Conservation (phyloP, 2,888 invertebrate genomes). For the Oscheius sp. region DNA sequence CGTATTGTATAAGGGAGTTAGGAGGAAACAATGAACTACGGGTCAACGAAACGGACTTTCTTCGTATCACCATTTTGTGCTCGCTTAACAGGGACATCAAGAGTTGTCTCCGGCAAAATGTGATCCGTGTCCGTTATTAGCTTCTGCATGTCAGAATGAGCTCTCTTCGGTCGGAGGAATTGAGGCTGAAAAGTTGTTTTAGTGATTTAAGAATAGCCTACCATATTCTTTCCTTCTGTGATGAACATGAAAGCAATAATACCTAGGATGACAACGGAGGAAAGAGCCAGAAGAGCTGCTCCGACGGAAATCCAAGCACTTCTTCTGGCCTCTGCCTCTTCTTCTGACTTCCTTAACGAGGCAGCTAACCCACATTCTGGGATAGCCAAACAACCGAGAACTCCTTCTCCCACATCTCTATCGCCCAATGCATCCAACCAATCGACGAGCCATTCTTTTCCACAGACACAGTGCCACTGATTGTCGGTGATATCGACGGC, state of each 20-base stretch:
- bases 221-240: constrained; percentile 48
- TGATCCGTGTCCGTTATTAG: constrained; percentile 40
- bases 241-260: constrained; percentile 64
- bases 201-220: background rate
- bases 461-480: constrained; percentile 65
- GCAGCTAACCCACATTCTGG: constrained; percentile 30
- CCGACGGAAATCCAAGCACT: constrained; percentile 64
- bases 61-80: constrained; percentile 1
- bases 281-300: constrained; percentile 61
- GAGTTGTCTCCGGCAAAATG: constrained; percentile 30
- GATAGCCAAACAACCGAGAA: constrained; percentile 45
- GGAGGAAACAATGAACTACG: background rate
- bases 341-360: constrained; percentile 9
- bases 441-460: constrained; percentile 63
- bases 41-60: constrained; percentile 37
- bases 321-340: constrained; percentile 30
- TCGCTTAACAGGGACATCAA: background rate
- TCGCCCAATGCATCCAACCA: constrained; percentile 61
- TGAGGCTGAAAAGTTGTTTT: background rate
- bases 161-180: constrained; percentile 17
- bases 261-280: constrained; percentile 59
- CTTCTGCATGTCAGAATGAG: constrained; percentile 46
- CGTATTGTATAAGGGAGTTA: background rate
- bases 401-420: constrained; percentile 49
- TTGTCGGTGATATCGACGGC: constrained; percentile 67